These are phyloP conservation scores for Cephus rjabovi DNA, from an alignment of 2,888 invertebrate genomes.

Conservation along the genomic window DNA sequence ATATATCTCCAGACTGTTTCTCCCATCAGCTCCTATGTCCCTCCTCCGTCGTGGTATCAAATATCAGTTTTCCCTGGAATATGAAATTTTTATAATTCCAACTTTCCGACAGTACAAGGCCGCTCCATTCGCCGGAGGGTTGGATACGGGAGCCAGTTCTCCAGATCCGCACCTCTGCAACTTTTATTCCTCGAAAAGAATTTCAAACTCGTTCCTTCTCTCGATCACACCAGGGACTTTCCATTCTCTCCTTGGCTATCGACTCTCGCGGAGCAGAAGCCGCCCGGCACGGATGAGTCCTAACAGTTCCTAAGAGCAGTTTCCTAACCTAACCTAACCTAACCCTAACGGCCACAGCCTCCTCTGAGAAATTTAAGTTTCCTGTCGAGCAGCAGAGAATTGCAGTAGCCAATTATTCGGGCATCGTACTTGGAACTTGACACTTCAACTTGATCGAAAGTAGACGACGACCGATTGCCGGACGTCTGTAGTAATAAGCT, in stretches of 20 bases:
- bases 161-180: slow-evolving; percentile 22
- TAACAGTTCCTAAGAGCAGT: background rate
- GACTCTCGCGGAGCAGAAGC: no score
- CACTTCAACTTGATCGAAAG: no score
- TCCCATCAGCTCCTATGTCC: background rate
- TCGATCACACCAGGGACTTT: slow-evolving; percentile 24
- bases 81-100: slow-evolving; percentile 55
- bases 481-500: no score
- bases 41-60: background rate
- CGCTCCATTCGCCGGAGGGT: slow-evolving; percentile 17
- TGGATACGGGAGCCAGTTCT: no score
- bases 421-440: no score
- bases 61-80: slow-evolving; percentile 30
- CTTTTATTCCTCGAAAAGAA: slow-evolving; percentile 44
- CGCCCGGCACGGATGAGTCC: no score
- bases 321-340: no score
- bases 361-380: slow-evolving; percentile 55
- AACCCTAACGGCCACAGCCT: slow-evolving; percentile 21
- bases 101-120: slow-evolving; percentile 36
- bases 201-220: slow-evolving; percentile 45
- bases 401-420: background rate
- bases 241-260: slow-evolving; percentile 2
- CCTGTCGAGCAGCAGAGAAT: background rate
- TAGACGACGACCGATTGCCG: no score
- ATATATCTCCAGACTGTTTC: background rate